Percentiles rank a stretch among this genome's conserved stretches.
Evolutionary conservation across 2,797 vertebrate genomes (phyloP).

Genomic region (Diceros bicornis): DNA sequence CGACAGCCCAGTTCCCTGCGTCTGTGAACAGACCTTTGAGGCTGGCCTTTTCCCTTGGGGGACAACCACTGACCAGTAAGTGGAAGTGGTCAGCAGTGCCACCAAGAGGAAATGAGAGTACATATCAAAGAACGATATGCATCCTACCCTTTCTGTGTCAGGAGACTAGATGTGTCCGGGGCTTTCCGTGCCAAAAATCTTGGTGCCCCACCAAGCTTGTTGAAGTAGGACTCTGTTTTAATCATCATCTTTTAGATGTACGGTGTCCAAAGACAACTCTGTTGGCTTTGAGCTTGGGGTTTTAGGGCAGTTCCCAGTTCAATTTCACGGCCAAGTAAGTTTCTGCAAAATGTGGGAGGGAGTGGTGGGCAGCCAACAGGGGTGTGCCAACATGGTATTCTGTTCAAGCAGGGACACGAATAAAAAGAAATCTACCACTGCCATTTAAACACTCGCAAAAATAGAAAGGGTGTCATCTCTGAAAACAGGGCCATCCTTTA

Average conservation of each 20-base stretch:
- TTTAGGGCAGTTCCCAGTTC: background rate
- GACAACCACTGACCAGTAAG: too few species aligned
- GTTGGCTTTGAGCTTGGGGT: background rate
- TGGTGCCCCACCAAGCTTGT: fast-evolving
- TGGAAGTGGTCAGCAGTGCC: fast-evolving
- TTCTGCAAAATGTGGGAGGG: background rate
- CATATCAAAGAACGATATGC: fast-evolving
- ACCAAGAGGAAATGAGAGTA: background rate
- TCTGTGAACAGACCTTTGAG: background rate
- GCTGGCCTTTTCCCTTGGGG: background rate
- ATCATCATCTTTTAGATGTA: background rate
- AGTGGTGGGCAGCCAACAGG: background rate
- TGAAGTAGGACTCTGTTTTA: background rate
- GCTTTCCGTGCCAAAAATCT: fast-evolving
- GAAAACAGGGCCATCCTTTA: background rate
- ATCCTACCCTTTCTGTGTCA: background rate
- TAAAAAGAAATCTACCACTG: background rate
- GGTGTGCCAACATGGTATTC: background rate
- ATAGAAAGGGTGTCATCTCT: background rate
- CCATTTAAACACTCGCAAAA: too few species aligned
- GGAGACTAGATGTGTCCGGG: background rate
- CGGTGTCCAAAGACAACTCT: background rate
- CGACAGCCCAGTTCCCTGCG: fast-evolving
- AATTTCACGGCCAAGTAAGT: background rate
- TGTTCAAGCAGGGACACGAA: background rate